A percentile compares a stretch with the other conserved stretches of the same genome.
phyloP scores from a whole-genome alignment of 2,888 invertebrate species.

The Pasiphila rectangulata region DNA sequence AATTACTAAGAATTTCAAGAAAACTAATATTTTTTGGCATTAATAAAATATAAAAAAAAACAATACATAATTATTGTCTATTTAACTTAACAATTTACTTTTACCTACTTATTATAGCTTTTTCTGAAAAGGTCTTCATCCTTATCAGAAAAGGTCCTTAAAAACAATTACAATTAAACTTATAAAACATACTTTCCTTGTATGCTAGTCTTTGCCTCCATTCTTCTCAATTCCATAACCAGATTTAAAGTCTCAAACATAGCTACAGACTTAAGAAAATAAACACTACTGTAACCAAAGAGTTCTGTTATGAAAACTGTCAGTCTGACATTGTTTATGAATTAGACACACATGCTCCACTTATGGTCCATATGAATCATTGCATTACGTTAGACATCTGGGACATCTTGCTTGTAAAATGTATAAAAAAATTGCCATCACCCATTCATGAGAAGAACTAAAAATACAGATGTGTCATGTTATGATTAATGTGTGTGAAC shows the following conservation, averaged over 20 bases:
- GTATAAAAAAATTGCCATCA: slow-evolving; percentile 16
- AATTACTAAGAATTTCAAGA: no score
- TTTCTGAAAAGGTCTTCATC: no score
- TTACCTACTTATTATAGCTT: no score
- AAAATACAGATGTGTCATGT: neutral
- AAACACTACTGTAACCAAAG: slow-evolving; percentile 45
- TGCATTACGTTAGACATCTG: slow-evolving; percentile 56
- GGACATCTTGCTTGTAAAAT: slow-evolving; percentile 12
- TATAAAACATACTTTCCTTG: no score
- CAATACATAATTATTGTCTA: no score
- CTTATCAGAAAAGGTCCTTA: no score
- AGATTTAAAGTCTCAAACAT: slow-evolving; percentile 20
- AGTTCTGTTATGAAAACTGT: slow-evolving; percentile 24
- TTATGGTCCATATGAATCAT: slow-evolving; percentile 49
- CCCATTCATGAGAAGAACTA: slow-evolving; percentile 11
- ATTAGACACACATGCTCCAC: slow-evolving; percentile 48
- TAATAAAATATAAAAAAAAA: neutral
- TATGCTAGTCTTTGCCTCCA: no score
- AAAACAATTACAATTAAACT: no score
- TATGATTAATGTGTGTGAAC: slow-evolving; percentile 18
- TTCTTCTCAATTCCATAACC: neutral
- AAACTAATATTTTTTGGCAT: neutral
- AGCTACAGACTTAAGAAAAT: slow-evolving; percentile 39
- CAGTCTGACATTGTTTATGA: slow-evolving; percentile 45
- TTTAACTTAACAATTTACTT: no score